Evolutionary conservation across 1,140 invertebrate genomes (phyloP), one percentile per base, ranked within the genome.

Genomic region (Ostrea edulis): DNA sequence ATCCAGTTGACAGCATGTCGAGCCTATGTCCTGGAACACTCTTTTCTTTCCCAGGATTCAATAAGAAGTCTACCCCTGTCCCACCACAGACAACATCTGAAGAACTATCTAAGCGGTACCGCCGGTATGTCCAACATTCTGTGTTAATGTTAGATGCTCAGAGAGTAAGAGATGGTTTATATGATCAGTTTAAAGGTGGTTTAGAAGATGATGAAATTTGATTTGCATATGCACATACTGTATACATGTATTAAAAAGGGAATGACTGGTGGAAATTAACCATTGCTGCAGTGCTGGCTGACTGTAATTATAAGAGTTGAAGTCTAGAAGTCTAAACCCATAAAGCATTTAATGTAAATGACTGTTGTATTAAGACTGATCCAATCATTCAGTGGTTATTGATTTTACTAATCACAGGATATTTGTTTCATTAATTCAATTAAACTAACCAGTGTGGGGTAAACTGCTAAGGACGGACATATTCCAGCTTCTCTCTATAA

Each of bases 11-110:
- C 81, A 86, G 5, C 22, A 92, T 92, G 92, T 90, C 90, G 22
- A 92, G 90, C 86, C 86, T 92, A 25, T 90, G 89, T 44, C 92
- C 92, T n/a, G 92, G 92, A 0, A 53, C 90, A 5, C 88, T 92
- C n/a, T 92, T 92, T 85, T 53, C 55, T 11, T 65, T 90, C 44
- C 25, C 91, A 5, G 92, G 92, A 51, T 87, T 92, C n/a, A 92
- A 92, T 87, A 84, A 87, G 14, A 87, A 90, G 53, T 92, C 91
- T 22, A 92, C 90, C 17, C 91, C 90, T 7, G 90, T 87, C 8
- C 85, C 89, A 35, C 89, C 89, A 62, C 83, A 87, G 44, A 82
- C 83, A 3, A 90, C 91, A 20, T 86, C 91, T 22, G 84, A 86
- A 0, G 88, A 92, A 68, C 86, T 92, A 14, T 87, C 89, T 62